Evolutionary conservation across 2,888 invertebrate species (phyloP).

Genomic region (Pediacus dermestoides): DNA sequence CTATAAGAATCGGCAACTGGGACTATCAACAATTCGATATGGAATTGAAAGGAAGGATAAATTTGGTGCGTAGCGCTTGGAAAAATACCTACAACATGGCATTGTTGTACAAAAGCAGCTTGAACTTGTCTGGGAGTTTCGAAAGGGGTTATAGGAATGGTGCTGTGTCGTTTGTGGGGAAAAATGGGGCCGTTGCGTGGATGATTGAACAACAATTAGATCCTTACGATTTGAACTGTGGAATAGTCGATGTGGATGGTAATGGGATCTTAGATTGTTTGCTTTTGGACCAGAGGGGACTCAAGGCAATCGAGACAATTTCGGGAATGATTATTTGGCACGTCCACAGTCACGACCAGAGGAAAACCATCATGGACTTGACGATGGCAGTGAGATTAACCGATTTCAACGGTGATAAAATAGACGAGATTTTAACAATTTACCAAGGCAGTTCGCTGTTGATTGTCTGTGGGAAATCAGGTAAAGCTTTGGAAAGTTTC

Average conservation of each 20-base stretch:
- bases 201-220: constrained; percentile 65
- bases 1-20: constrained; percentile 65
- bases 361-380: constrained; percentile 56
- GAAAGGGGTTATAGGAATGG: too few species aligned
- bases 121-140: constrained; percentile 55
- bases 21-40: constrained; percentile 65
- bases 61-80: constrained; percentile 63
- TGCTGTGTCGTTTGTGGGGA: constrained; percentile 59
- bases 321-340: constrained; percentile 60
- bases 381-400: constrained; percentile 69
- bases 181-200: constrained; percentile 71
- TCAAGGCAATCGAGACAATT: constrained; percentile 59
- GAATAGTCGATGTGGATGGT: constrained; percentile 66
- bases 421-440: constrained; percentile 64
- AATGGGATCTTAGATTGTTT: constrained; percentile 73
- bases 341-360: constrained; percentile 56
- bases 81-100: constrained; percentile 68
- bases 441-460: constrained; percentile 55
- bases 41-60: constrained; percentile 67
- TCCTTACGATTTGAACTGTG: constrained; percentile 71
- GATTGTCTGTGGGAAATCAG: constrained; percentile 68
- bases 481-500: constrained; percentile 63
- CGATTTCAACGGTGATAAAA: constrained; percentile 69
- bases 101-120: constrained; percentile 68
- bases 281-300: constrained; percentile 67